Percentiles rank a stretch among this genome's conserved stretches.
These are phyloP conservation scores for Nomada ferruginata DNA, from an alignment of 2,888 invertebrate species.

Conservation along the genomic window DNA sequence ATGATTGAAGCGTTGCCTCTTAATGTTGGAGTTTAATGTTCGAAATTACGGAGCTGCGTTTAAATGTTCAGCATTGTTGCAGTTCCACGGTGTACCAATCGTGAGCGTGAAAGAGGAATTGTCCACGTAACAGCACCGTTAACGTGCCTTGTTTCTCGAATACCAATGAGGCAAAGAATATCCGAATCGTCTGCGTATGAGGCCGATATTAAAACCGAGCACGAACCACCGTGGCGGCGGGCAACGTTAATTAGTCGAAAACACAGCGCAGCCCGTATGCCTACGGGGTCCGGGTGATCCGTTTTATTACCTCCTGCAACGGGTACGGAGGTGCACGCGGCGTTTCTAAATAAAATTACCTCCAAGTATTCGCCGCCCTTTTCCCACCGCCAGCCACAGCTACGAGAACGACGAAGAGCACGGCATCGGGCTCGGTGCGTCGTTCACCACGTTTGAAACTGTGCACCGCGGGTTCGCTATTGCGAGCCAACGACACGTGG, in stretches of 20 bases:
- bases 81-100: too few relatives aligned
- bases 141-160: conserved; percentile 36
- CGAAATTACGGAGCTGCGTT: too few relatives aligned
- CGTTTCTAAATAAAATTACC: conserved; percentile 75
- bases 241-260: conserved; percentile 74
- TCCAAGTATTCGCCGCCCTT: conserved; percentile 58
- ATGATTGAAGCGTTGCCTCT: too few relatives aligned
- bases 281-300: conserved; percentile 63
- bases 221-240: conserved; percentile 61
- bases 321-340: conserved; percentile 67
- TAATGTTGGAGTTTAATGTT: too few relatives aligned
- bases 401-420: conserved; percentile 3
- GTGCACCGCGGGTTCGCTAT: conserved; percentile 17
- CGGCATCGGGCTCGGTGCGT: conserved; percentile 23
- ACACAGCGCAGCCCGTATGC: conserved; percentile 65
- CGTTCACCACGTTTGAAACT: conserved; percentile 24
- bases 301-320: conserved; percentile 72
- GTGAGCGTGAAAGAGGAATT: conserved; percentile 31
- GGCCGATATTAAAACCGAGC: conserved; percentile 70
- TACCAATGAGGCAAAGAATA: conserved; percentile 45
- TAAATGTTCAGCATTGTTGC: too few relatives aligned
- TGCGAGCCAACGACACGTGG: conserved; percentile 29
- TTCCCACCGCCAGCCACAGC: conserved; percentile 13
- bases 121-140: conserved; percentile 49
- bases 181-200: conserved; percentile 52